phyloP scores from a whole-genome alignment of 2,888 invertebrate genomes.

The Pseudolycoriella hygida region DNA sequence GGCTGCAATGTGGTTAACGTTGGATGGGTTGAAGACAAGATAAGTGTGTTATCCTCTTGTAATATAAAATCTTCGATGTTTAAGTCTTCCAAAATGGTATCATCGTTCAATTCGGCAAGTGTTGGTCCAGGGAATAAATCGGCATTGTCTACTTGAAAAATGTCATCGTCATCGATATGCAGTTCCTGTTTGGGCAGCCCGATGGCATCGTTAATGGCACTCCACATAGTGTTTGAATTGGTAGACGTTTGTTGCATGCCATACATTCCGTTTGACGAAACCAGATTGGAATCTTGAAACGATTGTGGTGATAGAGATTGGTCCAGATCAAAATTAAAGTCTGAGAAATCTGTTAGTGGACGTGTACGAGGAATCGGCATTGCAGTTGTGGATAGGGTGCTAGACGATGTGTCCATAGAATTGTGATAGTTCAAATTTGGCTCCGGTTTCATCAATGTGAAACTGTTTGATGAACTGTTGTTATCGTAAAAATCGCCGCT shows the following conservation, averaged over 20 bases:
- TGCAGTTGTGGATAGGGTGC: conserved; percentile 30
- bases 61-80: conserved; percentile 70
- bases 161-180: conserved; percentile 72
- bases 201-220: conserved; percentile 26
- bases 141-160: conserved; percentile 75
- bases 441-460: neutral
- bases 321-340: conserved; percentile 24
- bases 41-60: conserved; percentile 35
- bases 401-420: conserved; percentile 2
- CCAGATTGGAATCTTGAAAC: conserved; percentile 6
- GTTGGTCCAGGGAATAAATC: conserved; percentile 72
- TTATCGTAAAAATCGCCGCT: neutral
- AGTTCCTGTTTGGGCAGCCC: conserved; percentile 34
- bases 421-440: neutral
- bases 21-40: conserved; percentile 1
- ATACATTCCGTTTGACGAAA: neutral
- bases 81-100: conserved; percentile 59
- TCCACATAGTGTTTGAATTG: conserved; percentile 28
- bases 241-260: conserved; percentile 13
- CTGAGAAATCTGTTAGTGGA: conserved; percentile 24
- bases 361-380: conserved; percentile 42
- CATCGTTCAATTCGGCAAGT: conserved; percentile 69
- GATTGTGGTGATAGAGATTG: conserved; percentile 24
- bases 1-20: conserved; percentile 14
- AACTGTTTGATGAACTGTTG: neutral